phyloP scores from a whole-genome alignment of 2,888 invertebrate genomes.

The Heterodera filipjevi region DNA sequence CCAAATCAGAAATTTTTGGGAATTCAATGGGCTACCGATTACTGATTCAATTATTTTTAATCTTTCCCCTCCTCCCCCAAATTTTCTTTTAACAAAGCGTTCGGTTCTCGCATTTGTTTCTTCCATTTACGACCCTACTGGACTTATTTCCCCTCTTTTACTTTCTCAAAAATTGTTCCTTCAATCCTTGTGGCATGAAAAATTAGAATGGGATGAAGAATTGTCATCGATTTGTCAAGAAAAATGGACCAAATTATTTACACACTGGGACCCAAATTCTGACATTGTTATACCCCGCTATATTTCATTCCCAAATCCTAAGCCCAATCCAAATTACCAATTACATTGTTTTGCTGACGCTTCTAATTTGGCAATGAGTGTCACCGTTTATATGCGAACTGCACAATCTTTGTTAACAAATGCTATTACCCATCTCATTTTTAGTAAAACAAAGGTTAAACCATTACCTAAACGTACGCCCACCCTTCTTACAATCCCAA shows the following conservation, averaged over 20 bases:
- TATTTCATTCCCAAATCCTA: too few species aligned
- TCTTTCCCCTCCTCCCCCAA: not conserved
- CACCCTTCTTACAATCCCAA: not conserved
- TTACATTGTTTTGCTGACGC: slow-evolving; percentile 29
- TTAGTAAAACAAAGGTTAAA: not conserved
- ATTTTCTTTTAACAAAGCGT: slow-evolving; percentile 28
- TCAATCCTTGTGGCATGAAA: slow-evolving; percentile 26
- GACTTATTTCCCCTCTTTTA: slow-evolving; percentile 26
- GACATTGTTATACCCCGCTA: too few species aligned
- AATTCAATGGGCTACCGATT: slow-evolving; percentile 1
- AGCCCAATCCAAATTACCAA: too few species aligned
- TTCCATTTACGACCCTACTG: slow-evolving; percentile 32
- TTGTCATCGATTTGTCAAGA: not conserved
- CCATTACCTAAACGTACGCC: not conserved
- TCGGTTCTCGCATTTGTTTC: slow-evolving; percentile 24
- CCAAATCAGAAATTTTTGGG: slow-evolving; percentile 26
- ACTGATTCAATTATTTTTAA: not conserved
- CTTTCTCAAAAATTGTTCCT: slow-evolving; percentile 26
- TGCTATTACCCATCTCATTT: not conserved
- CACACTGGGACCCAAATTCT: not conserved
- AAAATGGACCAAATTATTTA: slow-evolving; percentile 17
- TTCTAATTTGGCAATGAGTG: not conserved
- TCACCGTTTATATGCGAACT: not conserved
- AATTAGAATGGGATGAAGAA: slow-evolving; percentile 32
- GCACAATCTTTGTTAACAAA: too few species aligned